Conservation (phyloP, 2,797 vertebrate genomes). For the Amblyraja radiata region DNA sequence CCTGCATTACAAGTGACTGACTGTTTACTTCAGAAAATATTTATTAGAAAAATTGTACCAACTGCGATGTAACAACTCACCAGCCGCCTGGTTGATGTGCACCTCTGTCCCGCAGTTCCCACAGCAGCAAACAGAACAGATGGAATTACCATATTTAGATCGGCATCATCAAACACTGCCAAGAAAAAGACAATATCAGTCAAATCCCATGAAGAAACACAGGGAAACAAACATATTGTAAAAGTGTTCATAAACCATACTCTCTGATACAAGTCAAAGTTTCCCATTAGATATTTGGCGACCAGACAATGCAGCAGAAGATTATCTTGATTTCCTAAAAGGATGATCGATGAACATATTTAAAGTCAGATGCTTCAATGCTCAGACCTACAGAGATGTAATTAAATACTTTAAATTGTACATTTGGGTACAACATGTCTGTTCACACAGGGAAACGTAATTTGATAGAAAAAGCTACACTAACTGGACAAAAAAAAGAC, state of each 20-base stretch:
- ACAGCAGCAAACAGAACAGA: constrained; percentile 86
- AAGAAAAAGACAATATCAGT: constrained; percentile 32
- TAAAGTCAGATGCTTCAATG: background rate
- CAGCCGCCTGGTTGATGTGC: constrained; percentile 83
- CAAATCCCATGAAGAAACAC: background rate
- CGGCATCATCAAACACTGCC: constrained; percentile 86
- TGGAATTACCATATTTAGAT: constrained; percentile 82
- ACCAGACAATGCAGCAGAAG: background rate
- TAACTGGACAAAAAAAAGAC: no score
- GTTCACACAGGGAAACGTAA: background rate
- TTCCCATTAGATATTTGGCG: background rate
- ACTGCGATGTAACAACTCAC: constrained; percentile 51
- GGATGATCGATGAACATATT: background rate
- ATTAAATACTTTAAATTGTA: background rate
- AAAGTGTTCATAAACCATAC: background rate
- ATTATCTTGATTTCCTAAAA: background rate
- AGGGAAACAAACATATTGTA: background rate
- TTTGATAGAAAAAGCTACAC: background rate
- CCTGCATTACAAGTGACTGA: background rate
- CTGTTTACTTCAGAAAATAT: background rate
- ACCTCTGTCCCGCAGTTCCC: constrained; percentile 90
- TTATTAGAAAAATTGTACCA: background rate
- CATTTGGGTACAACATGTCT: background rate
- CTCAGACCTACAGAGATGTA: no score
- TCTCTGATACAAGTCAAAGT: background rate